These are phyloP conservation scores for Turdus rufiventris DNA, from an alignment of 2,113 vertebrate genomes.

Conservation along the genomic window DNA sequence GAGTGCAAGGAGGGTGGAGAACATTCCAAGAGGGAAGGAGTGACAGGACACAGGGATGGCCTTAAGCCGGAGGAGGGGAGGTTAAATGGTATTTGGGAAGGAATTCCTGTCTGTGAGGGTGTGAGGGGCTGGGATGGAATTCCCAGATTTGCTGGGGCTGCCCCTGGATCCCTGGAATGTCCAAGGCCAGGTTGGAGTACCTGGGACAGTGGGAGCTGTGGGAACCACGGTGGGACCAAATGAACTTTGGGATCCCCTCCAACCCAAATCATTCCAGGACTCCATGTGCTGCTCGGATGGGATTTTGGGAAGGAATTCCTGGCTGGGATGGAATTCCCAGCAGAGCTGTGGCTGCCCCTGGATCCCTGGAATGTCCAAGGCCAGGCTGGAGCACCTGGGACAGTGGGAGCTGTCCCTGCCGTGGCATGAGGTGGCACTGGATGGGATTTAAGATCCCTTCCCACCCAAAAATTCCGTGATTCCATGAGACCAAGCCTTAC, in stretches of 20 bases:
- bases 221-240: too few species aligned
- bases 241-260: too few species aligned
- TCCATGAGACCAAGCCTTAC: not conserved
- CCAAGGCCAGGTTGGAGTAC: not conserved
- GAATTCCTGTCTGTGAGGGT: accelerated
- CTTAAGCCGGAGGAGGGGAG: not conserved
- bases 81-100: not conserved
- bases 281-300: too few species aligned
- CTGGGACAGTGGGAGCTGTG: not conserved
- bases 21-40: not conserved
- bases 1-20: not conserved
- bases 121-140: not conserved
- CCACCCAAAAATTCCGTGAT: not conserved
- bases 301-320: too few species aligned
- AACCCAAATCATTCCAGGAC: too few species aligned
- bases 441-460: accelerated
- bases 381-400: not conserved
- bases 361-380: not conserved
- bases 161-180: not conserved
- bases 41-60: not conserved
- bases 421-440: not conserved
- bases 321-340: too few species aligned
- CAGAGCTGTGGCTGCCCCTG: not conserved
- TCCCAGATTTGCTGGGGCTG: not conserved
- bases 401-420: not conserved